These are phyloP conservation scores for Spilogale gracilis DNA, from an alignment of 2,113 vertebrate genomes.

Conservation along the genomic window DNA sequence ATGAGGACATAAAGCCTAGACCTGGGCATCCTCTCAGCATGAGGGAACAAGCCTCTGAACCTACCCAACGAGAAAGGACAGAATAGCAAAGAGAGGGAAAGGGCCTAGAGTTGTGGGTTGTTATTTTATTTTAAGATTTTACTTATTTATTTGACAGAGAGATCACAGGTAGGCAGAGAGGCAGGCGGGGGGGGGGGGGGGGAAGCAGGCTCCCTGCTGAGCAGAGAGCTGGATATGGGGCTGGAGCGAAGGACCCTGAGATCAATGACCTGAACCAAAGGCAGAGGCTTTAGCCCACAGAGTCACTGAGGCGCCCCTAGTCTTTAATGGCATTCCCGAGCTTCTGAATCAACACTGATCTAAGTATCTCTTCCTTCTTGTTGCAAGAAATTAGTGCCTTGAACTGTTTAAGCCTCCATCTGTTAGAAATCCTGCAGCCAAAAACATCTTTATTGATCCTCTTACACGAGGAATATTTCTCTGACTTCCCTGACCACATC, in stretches of 20 bases:
- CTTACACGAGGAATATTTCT: background rate
- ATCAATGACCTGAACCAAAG: too few relatives aligned
- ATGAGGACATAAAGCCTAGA: background rate
- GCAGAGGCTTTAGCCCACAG: too few relatives aligned
- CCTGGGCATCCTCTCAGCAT: background rate
- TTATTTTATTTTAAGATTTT: too few relatives aligned
- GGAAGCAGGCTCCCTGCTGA: too few relatives aligned
- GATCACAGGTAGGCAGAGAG: too few relatives aligned
- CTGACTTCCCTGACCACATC: background rate
- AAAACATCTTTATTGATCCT: background rate
- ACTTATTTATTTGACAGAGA: too few relatives aligned
- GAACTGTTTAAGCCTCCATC: background rate
- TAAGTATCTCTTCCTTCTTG: background rate
- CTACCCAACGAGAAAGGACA: background rate
- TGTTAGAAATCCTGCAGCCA: background rate
- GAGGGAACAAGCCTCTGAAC: background rate
- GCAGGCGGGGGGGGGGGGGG: too few relatives aligned
- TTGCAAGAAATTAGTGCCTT: background rate
- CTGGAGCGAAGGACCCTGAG: too few relatives aligned
- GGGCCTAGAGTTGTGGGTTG: too few relatives aligned
- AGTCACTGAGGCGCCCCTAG: too few relatives aligned
- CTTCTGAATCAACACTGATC: constrained; percentile 4
- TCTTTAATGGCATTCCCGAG: background rate
- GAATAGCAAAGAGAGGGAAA: background rate
- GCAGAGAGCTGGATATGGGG: too few relatives aligned